These are phyloP conservation scores for Ophioderma brevispina DNA, from an alignment of 35 echinoderm and acorn worm species.

Conservation along the genomic window DNA sequence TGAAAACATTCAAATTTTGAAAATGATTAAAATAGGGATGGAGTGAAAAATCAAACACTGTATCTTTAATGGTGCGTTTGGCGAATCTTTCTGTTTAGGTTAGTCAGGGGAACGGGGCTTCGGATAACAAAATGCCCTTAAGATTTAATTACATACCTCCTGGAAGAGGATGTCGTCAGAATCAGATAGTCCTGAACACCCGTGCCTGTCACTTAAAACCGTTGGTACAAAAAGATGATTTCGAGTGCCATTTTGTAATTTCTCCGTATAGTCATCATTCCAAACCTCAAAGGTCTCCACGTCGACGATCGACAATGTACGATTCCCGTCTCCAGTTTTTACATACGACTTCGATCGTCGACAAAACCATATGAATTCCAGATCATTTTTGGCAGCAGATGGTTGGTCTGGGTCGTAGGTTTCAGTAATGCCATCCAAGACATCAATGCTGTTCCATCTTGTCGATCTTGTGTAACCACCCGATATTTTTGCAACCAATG, in stretches of 20 bases:
- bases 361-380: slow-evolving; percentile 55
- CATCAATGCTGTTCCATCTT: background rate
- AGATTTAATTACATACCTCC: too few relatives aligned
- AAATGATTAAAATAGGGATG: too few relatives aligned
- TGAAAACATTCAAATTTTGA: too few relatives aligned
- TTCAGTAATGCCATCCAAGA: slow-evolving; percentile 3
- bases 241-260: background rate
- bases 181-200: slow-evolving; percentile 45
- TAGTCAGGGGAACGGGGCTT: too few relatives aligned
- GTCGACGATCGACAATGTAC: background rate
- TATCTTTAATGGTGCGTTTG: too few relatives aligned
- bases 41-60: too few relatives aligned
- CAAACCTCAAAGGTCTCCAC: slow-evolving; percentile 57
- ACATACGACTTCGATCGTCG: slow-evolving; percentile 21
- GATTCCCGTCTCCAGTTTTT: background rate
- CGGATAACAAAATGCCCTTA: too few relatives aligned
- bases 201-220: background rate
- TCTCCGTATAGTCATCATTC: slow-evolving; percentile 25
- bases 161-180: background rate
- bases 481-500: slow-evolving; percentile 13
- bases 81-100: too few relatives aligned
- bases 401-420: slow-evolving; percentile 43
- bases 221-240: background rate
- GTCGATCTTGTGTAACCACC: slow-evolving; percentile 23
- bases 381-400: background rate